These are phyloP conservation scores for Labeo calbasu DNA, from an alignment of 2,797 vertebrate genomes.

Conservation along the genomic window DNA sequence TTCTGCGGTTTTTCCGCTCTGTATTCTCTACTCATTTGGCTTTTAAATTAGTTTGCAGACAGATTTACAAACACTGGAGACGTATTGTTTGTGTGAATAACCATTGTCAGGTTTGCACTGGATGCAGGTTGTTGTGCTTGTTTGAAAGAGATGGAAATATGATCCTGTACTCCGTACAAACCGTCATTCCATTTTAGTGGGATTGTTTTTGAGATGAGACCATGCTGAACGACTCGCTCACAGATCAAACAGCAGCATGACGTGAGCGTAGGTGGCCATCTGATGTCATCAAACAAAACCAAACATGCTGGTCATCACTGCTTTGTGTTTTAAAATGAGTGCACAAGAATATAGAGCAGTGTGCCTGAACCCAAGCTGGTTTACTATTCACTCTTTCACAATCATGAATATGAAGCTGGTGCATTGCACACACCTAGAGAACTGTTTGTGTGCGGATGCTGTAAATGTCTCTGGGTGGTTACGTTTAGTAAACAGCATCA, in stretches of 20 bases:
- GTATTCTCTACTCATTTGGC: neutral
- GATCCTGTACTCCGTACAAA: neutral
- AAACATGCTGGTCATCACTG: neutral
- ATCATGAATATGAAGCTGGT: neutral
- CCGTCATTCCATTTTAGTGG: neutral
- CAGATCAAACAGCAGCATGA: neutral
- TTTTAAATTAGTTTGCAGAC: neutral
- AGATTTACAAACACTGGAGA: neutral
- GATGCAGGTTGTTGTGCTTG: neutral
- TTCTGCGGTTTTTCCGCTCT: neutral
- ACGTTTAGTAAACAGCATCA: constrained; percentile 37
- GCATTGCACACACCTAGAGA: neutral
- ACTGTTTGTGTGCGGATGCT: neutral
- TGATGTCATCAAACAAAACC: constrained; percentile 6
- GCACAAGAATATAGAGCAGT: too few species aligned
- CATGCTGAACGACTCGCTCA: neutral
- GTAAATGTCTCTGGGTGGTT: constrained; percentile 9
- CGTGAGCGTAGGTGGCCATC: neutral
- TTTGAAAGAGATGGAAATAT: constrained; percentile 13
- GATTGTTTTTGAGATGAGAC: neutral
- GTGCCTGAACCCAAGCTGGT: neutral
- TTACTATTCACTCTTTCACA: neutral
- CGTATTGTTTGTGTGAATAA: neutral
- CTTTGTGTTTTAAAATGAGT: neutral
- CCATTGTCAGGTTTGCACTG: neutral